Conservation (phyloP, 2,888 invertebrate genomes). For the Asteroscopus sphinx region DNA sequence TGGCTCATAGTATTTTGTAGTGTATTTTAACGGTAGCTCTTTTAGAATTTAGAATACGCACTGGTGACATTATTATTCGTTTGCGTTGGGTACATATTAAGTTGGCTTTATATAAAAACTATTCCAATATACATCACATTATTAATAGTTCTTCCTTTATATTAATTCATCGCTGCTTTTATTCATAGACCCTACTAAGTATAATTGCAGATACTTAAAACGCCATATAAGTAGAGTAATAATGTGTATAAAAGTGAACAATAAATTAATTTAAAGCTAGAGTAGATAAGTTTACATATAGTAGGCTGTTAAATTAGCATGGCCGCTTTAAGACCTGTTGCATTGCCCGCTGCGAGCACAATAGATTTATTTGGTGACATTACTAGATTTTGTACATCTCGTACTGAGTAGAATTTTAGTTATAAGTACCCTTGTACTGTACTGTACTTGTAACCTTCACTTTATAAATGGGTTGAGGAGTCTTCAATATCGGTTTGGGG, state of each 20-base stretch:
- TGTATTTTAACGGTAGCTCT: constrained; percentile 20
- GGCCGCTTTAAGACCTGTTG: constrained; percentile 55
- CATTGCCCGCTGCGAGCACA: constrained; percentile 32
- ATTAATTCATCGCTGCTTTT: not conserved
- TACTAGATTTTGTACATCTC: constrained; percentile 34
- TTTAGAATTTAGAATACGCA: constrained; percentile 4
- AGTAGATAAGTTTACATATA: constrained; percentile 42
- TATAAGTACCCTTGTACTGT: not conserved
- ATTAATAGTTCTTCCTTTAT: not conserved
- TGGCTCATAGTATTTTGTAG: constrained; percentile 18
- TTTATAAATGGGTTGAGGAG: no score
- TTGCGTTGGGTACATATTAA: no score
- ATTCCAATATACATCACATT: no score
- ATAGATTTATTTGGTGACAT: constrained; percentile 55
- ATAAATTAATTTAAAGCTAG: constrained; percentile 37
- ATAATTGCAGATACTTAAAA: not conserved
- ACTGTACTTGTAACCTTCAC: no score
- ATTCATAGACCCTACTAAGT: not conserved
- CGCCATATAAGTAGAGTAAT: not conserved
- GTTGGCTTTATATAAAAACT: no score
- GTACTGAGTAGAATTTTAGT: constrained; percentile 10
- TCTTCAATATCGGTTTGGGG: no score
- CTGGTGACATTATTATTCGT: no score
- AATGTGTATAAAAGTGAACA: constrained; percentile 18
- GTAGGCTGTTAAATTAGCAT: constrained; percentile 58